Base-by-base conservation (phyloP, 2,888 invertebrate species). In the Polietes domitor region DNA sequence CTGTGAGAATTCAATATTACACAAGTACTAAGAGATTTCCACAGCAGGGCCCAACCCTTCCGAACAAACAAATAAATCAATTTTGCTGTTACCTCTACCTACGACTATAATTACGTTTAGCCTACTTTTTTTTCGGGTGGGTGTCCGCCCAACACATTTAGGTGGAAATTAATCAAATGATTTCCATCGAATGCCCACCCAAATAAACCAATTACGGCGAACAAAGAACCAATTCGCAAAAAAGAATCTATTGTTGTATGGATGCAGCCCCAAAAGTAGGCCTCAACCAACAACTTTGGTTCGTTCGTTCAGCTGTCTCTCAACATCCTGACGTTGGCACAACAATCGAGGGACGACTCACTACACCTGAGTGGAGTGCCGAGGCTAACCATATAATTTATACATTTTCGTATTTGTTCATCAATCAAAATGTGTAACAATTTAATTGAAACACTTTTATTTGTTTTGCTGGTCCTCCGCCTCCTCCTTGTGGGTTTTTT, bases 361-460 rank as follows among this genome's bases (percentile, higher is more conserved):
- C 61, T 9, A n/a, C n/a, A n/a, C 32, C 32, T 37, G 12, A 37
- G 37, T 7, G 7, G 37, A n/a, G 4, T n/a, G 63, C 3, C 6
- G 28, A 2, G n/a, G n/a, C 37, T 12, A 19, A 41, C 9, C 65
- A 17, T 65, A 65, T 65, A 65, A 65, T 65, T 41, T 65, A 65
- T 41, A 65, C 32, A 65, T 65, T 65, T 4, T 12, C 17, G 41
- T 65, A 41, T 65, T 65, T 65, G 65, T 17, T 41, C 21, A 65
- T 65, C 65, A 65, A 65, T 65, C 65, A 65, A 65, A 37, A 6
- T 65, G 65, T 65, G 65, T 65, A 65, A 41, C 65, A 65, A 21
- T 65, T 65, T 65, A 65, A 65, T 65, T 65, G 65, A 65, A 65
- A 65, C 65, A 65, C 19, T 65, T 65, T 41, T 65, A 21, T 65